A percentile compares a stretch with the other conserved stretches of the same genome.
phyloP scores from a whole-genome alignment of 2,888 invertebrate species.

The Lithodes maja region DNA sequence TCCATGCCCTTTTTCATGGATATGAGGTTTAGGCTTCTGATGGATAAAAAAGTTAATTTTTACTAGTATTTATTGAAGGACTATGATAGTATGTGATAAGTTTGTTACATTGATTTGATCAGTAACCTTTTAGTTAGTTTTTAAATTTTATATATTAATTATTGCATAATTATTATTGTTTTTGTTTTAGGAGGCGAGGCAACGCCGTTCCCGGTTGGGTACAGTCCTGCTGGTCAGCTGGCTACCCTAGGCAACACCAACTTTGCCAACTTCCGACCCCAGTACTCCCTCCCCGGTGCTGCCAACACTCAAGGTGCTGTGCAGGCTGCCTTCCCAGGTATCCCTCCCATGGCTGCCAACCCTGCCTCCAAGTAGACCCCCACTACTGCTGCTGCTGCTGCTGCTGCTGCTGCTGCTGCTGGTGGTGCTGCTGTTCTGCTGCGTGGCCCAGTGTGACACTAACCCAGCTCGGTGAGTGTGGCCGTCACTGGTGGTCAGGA shows the following conservation, averaged over 20 bases:
- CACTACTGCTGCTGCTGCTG: slow-evolving; percentile 61
- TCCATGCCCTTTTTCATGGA: too few species aligned
- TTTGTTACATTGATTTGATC: too few species aligned
- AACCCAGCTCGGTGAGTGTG: slow-evolving; percentile 68
- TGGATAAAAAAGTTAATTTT: too few species aligned
- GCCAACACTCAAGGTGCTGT: slow-evolving; percentile 88
- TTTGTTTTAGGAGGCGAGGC: slow-evolving; percentile 54
- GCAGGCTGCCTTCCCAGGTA: slow-evolving; percentile 72
- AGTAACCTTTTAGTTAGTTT: too few species aligned
- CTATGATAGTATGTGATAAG: too few species aligned
- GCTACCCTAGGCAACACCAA: slow-evolving; percentile 89
- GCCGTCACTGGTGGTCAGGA: slow-evolving; percentile 63
- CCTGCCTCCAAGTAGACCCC: slow-evolving; percentile 69
- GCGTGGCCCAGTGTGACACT: slow-evolving; percentile 68
- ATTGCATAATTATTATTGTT: background rate
- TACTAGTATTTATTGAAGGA: too few species aligned
- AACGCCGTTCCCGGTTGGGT: slow-evolving; percentile 59
- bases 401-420: slow-evolving; percentile 60
- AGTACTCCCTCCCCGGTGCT: slow-evolving; percentile 85
- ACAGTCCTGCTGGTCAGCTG: slow-evolving; percentile 77
- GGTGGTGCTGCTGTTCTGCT: slow-evolving; percentile 18
- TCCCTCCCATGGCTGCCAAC: slow-evolving; percentile 69
- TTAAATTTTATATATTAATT: too few species aligned
- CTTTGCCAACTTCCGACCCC: slow-evolving; percentile 92
- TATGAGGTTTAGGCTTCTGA: too few species aligned